phyloP scores from a whole-genome alignment of 2,113 vertebrate species.

The Mus pahari region DNA sequence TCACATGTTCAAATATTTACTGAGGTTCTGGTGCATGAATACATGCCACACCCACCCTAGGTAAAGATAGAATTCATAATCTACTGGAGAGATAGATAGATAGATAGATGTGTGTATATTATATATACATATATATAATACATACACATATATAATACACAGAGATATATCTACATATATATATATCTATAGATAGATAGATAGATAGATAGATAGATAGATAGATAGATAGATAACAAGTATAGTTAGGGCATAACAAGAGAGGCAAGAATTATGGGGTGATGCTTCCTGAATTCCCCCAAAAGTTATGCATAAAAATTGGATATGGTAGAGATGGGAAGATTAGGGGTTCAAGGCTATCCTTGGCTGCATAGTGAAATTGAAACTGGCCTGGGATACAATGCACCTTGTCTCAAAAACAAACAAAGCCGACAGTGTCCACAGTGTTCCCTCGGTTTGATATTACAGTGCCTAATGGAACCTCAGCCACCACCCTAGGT shows the following conservation, averaged over 20 bases:
- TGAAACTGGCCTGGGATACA: background rate
- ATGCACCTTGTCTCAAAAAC: background rate
- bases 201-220: too few relatives aligned
- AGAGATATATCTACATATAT: too few relatives aligned
- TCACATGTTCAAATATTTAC: conserved; percentile 10
- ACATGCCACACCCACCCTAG: background rate
- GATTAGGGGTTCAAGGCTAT: background rate
- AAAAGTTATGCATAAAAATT: background rate
- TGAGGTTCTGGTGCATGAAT: background rate
- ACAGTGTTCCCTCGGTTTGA: background rate
- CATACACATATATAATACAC: too few relatives aligned
- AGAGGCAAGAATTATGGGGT: background rate
- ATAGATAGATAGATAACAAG: background rate
- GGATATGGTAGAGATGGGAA: background rate
- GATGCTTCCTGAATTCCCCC: background rate
- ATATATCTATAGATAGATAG: background rate
- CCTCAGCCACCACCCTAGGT: background rate
- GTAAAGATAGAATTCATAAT: background rate
- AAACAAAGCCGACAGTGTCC: background rate
- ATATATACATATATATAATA: background rate
- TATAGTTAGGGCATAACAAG: background rate
- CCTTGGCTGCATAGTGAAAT: background rate
- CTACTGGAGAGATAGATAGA: background rate
- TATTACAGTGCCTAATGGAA: background rate
- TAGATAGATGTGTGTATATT: too few relatives aligned